Base-by-base conservation (phyloP, 2,888 invertebrate species). In the Cerceris ruficornis region DNA sequence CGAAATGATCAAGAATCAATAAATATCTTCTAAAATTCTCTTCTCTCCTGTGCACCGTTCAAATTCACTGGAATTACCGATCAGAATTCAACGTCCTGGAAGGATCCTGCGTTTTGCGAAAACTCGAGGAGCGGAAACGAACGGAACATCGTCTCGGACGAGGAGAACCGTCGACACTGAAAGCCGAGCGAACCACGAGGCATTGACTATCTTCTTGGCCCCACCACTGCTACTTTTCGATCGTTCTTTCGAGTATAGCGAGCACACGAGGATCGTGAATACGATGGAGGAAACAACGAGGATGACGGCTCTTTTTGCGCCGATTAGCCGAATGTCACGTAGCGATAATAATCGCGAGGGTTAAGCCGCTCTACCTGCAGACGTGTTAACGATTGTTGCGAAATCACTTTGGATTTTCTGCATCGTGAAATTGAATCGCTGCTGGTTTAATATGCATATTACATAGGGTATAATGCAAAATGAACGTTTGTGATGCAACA, bases 161-260 rank as follows among this genome's bases (percentile, higher is more conserved):
- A 83, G 84, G 79, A 77, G 88, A 86, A 87, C 83, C 73, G 81
- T 76, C 84, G 84, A 70, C 79, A 89, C 90, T 90, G 90, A 85
- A 88, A 86, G 85, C 79, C 86, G 81, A 75, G 69, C 77, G 73
- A 73, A 85, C 84, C 88, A 88, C 87, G 88, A 88, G 87, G 82
- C 85, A 65, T 80, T 75, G 83, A 86, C 85, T 87, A 87, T 88
- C 86, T 83, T 73, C 13, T 8, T 46, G 65, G 62, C 87, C 88
- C 89, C 90, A 87, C 88, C 86, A 85, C 84, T 28, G 15, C 50
- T 17, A 42, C 61, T 64, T 71, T 82, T 64, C 80, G 57, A 80
- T 71, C 75, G 69, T 57, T 39, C 57, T 17, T 73, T 41, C 39
- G 15, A 9, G 57, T 43, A 68, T 15, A 74, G 54, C 54, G 60